A percentile compares a stretch with the other conserved stretches of the same genome.
Conservation (phyloP, 2,888 invertebrate genomes). For the Calameuta pallipes region DNA sequence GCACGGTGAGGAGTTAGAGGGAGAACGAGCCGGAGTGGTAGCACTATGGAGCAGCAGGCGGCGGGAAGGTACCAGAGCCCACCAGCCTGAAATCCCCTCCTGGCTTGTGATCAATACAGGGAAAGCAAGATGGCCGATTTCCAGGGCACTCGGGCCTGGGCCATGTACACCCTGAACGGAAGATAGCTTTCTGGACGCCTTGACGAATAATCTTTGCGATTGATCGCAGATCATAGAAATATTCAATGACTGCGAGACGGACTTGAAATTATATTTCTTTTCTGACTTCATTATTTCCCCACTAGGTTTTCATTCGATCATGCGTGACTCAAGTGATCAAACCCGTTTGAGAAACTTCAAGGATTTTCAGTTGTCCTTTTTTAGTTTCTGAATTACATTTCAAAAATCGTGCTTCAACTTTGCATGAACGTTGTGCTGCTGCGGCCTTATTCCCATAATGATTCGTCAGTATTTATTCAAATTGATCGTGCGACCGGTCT, state of each 20-base stretch:
- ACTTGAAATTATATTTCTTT: not conserved
- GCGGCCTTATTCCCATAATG: not conserved
- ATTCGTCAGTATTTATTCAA: not conserved
- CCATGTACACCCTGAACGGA: slow-evolving; percentile 45
- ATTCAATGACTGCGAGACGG: not conserved
- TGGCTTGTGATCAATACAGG: slow-evolving; percentile 63
- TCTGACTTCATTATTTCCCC: not conserved
- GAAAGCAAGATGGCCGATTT: slow-evolving; percentile 66
- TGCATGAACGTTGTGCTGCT: not conserved
- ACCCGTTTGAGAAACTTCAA: not conserved
- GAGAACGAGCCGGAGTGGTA: slow-evolving; percentile 32
- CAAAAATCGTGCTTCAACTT: not conserved
- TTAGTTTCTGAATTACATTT: not conserved
- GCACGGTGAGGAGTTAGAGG: slow-evolving; percentile 28
- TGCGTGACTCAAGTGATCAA: not conserved
- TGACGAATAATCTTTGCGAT: not conserved
- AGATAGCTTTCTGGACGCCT: not conserved
- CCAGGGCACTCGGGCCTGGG: slow-evolving; percentile 61
- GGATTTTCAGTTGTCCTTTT: not conserved
- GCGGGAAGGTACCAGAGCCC: slow-evolving; percentile 6
- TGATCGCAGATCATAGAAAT: not conserved
- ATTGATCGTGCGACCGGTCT: not conserved
- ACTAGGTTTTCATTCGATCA: not conserved
- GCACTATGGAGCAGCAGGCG: slow-evolving; percentile 38
- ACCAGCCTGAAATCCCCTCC: slow-evolving; percentile 28